A percentile compares a stretch with the other conserved stretches of the same genome.
Conservation (phyloP, 2,797 vertebrate genomes). For the Acanthopagrus latus region DNA sequence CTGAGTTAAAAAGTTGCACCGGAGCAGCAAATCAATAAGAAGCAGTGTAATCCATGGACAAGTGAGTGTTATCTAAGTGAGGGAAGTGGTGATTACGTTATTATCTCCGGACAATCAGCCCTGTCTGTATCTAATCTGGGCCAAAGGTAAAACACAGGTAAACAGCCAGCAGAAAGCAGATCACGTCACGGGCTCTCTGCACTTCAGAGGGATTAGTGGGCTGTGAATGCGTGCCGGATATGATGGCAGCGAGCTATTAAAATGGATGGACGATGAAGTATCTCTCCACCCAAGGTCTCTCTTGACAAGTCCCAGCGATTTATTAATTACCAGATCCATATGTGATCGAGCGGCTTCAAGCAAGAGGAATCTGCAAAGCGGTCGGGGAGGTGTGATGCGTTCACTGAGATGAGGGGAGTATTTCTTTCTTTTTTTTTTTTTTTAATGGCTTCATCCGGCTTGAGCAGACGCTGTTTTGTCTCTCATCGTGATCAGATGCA, state of each 20-base stretch:
- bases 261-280: constrained; percentile 56
- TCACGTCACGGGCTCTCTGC: constrained; percentile 47
- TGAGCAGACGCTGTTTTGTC: constrained; percentile 24
- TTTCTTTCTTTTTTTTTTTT: constrained; percentile 21
- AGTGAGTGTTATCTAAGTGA: constrained; percentile 67
- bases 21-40: constrained; percentile 73
- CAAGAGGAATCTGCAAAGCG: constrained; percentile 22
- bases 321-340: constrained; percentile 46
- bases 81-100: constrained; percentile 69
- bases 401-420: constrained; percentile 33
- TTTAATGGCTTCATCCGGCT: constrained; percentile 19
- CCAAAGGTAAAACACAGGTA: constrained; percentile 73
- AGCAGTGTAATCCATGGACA: constrained; percentile 71
- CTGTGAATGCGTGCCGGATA: constrained; percentile 48
- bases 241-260: constrained; percentile 52
- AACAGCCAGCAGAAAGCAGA: constrained; percentile 57
- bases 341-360: constrained; percentile 36
- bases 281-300: constrained; percentile 46
- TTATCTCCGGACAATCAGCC: constrained; percentile 70
- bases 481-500: constrained; percentile 31
- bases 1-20: constrained; percentile 48
- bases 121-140: constrained; percentile 71
- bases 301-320: constrained; percentile 26
- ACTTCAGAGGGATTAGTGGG: constrained; percentile 45
- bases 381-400: constrained; percentile 34